Conservation (phyloP, 2,888 invertebrate species). For the Halictus quadricinctus region DNA sequence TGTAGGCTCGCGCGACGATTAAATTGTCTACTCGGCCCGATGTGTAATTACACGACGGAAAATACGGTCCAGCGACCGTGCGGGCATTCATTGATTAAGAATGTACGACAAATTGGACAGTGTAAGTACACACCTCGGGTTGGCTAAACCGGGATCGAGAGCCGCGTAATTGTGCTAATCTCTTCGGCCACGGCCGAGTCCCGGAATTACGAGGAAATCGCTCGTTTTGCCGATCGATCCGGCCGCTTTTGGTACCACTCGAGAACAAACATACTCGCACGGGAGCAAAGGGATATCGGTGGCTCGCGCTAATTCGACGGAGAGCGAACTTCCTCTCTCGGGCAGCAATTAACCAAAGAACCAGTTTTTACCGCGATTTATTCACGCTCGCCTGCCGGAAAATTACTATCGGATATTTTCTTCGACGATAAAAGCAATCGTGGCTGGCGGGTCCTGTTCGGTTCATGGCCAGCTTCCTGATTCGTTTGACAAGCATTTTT, state of each 20-base stretch:
- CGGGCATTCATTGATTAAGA: constrained; percentile 45
- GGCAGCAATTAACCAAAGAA: constrained; percentile 2
- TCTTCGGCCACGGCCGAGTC: constrained; percentile 6
- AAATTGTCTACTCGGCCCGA: neutral
- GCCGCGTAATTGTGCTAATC: constrained; percentile 31
- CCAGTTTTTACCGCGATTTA: neutral
- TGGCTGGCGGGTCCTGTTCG: neutral
- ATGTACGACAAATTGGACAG: constrained; percentile 50
- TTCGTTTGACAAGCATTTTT: neutral
- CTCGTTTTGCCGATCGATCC: neutral
- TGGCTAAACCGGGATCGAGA: neutral
- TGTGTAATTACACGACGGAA: constrained; percentile 42
- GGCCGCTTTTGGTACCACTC: neutral
- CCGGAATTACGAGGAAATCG: neutral
- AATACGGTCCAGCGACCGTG: neutral
- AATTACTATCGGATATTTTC: neutral
- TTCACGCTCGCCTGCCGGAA: neutral
- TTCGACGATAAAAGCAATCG: neutral
- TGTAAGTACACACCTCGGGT: constrained; percentile 39
- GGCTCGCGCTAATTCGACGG: neutral
- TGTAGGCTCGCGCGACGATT: constrained; percentile 1
- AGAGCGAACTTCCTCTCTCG: neutral
- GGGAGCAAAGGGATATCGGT: neutral
- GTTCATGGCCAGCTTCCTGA: neutral
- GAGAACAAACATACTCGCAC: constrained; percentile 6